These are phyloP conservation scores for Aleiodes alternator DNA, from an alignment of 2,888 invertebrate species.

Conservation along the genomic window DNA sequence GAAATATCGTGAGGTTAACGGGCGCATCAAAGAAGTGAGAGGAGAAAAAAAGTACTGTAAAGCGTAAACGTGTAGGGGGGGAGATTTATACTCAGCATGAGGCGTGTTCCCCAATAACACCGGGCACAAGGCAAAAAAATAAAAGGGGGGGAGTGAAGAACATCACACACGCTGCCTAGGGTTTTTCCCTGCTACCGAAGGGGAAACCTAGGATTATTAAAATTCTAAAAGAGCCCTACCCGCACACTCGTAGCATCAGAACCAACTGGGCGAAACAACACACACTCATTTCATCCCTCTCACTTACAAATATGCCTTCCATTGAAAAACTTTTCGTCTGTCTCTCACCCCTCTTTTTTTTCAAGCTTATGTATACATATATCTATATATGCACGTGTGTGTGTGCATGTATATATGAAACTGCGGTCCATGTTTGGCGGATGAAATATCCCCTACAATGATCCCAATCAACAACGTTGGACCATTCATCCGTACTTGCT, in stretches of 20 bases:
- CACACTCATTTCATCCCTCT: slow-evolving; percentile 44
- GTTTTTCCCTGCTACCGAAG: slow-evolving; percentile 62
- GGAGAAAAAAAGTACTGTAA: neutral
- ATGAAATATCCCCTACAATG: slow-evolving; percentile 69
- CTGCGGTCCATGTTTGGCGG: slow-evolving; percentile 61
- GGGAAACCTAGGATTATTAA: slow-evolving; percentile 66
- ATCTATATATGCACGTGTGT: neutral
- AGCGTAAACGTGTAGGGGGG: neutral
- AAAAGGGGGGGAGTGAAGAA: slow-evolving; percentile 33
- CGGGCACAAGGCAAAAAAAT: slow-evolving; percentile 67
- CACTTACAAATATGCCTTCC: slow-evolving; percentile 19
- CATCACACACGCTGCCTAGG: slow-evolving; percentile 45
- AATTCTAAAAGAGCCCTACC: slow-evolving; percentile 57
- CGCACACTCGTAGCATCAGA: slow-evolving; percentile 51
- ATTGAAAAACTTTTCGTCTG: slow-evolving; percentile 42
- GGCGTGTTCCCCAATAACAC: slow-evolving; percentile 69
- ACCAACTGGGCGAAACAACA: slow-evolving; percentile 57
- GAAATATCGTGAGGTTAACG: slow-evolving; percentile 47
- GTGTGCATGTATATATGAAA: slow-evolving; percentile 21
- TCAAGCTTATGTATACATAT: slow-evolving; percentile 2
- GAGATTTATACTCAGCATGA: slow-evolving; percentile 64
- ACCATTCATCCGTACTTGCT: slow-evolving; percentile 40
- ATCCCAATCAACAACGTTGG: slow-evolving; percentile 66
- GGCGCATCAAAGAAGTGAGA: slow-evolving; percentile 51
- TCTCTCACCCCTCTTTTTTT: slow-evolving; percentile 33